Conservation (phyloP, 2,797 vertebrate genomes). For the Protosalanx chinensis region DNA sequence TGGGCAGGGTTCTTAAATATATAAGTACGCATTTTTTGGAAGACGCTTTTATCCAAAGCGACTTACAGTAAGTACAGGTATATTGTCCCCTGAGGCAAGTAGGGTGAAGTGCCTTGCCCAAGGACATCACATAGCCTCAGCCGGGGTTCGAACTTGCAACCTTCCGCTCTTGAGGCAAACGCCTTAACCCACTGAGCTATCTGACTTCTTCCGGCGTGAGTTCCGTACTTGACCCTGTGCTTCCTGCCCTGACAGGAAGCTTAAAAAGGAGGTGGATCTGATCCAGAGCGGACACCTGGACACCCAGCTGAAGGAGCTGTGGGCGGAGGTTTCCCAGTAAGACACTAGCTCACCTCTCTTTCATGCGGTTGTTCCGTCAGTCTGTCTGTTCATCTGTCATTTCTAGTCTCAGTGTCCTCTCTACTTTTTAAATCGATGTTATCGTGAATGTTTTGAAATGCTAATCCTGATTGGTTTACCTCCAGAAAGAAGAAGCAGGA, state of each 20-base stretch:
- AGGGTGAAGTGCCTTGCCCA: too few relatives aligned
- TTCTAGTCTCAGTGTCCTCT: neutral
- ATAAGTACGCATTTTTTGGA: too few relatives aligned
- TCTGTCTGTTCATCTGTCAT: neutral
- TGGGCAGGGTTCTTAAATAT: too few relatives aligned
- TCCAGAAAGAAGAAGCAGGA: constrained; percentile 93
- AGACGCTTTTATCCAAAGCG: too few relatives aligned
- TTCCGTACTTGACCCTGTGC: neutral
- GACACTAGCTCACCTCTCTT: constrained; percentile 25
- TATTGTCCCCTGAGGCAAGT: too few relatives aligned
- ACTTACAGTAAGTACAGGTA: too few relatives aligned
- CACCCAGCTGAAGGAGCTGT: constrained; percentile 89
- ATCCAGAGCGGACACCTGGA: constrained; percentile 96
- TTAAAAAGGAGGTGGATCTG: constrained; percentile 95
- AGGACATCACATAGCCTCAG: too few relatives aligned
- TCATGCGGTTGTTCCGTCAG: neutral
- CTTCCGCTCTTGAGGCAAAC: too few relatives aligned
- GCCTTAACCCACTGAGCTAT: too few relatives aligned
- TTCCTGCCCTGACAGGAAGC: constrained; percentile 72
- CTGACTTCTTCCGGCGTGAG: too few relatives aligned
- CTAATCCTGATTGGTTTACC: too few relatives aligned
- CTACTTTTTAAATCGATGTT: neutral
- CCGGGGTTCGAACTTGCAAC: too few relatives aligned
- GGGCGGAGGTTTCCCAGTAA: constrained; percentile 88
- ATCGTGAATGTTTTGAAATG: neutral